Base-by-base conservation (phyloP, 2,888 invertebrate species). In the Linnaemya vulpina region DNA sequence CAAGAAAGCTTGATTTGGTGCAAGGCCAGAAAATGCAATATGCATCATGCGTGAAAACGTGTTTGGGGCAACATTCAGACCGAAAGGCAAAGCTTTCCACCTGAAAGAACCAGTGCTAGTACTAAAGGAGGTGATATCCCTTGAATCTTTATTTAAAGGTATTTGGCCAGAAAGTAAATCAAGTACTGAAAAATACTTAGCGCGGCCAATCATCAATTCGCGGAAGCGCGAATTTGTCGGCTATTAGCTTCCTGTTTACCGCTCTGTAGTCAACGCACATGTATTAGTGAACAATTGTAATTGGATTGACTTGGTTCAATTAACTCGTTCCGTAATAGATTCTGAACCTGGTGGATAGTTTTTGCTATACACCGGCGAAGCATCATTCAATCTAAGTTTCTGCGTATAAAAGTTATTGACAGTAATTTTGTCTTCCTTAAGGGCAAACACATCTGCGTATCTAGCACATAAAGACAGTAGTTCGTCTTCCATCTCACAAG, bases 21-120 rank as follows among this genome's bases (percentile, higher is more conserved):
- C 9, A 25, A 82, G 71, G 7, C 87, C 87, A 9, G 88, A 79
- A 76, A 89, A 88, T 13, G 88, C 87, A 11, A 88, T 85, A 1
- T 85, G 74, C 89, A 89, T 88, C 87, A 89, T 88, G 65, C 88
- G 25, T 68, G 84, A 84, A 77, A 89, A 89, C 77, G 85, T 20
- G 22, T 70, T 70, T 15, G 53, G 68, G 5, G 53, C 53, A 22
- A 70, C 15, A 7, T 55, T 70, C 20, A 89, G 63, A 1, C 89
- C 88, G 79, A 89, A 89, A 10, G 88, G 89, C 1, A 88, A 22
- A 63, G 63, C 82, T 71, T 82, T 82, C 76, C 76, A 76, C 4
- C 55, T 3, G 43, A 60, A 74, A 5, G 73, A 60, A 4, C 73
- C 73, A 1, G 7, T 2, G 13, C 30, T 20, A 1, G 73, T 74